A percentile compares a stretch with the other conserved stretches of the same genome.
Evolutionary conservation across 2,888 invertebrate species (phyloP).

Genomic region (Cheilosia grossa): DNA sequence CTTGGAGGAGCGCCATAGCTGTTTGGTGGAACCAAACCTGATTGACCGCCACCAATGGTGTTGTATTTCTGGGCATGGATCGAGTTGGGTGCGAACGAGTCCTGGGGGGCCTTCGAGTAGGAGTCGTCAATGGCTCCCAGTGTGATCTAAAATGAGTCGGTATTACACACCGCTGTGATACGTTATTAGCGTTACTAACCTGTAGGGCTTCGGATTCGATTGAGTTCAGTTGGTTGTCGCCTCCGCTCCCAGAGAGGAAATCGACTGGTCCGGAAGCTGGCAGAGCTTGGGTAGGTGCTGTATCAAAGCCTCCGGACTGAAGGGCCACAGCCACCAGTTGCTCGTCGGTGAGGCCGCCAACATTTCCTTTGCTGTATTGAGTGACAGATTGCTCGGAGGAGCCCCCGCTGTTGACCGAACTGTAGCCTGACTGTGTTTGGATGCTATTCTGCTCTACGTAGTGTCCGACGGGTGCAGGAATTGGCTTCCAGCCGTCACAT

Average conservation of each 20-base stretch:
- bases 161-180: conserved; percentile 74
- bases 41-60: conserved; percentile 69
- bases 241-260: conserved; percentile 72
- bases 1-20: conserved; percentile 86
- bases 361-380: conserved; percentile 60
- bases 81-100: conserved; percentile 83
- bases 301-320: conserved; percentile 77
- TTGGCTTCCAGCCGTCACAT: conserved; percentile 94
- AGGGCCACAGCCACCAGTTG: conserved; percentile 82
- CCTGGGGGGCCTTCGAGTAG: conserved; percentile 83
- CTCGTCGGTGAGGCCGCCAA: conserved; percentile 80
- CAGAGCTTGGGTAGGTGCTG: conserved; percentile 70
- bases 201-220: conserved; percentile 78
- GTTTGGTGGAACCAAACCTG: conserved; percentile 84
- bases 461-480: conserved; percentile 86
- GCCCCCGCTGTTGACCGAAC: conserved; percentile 78
- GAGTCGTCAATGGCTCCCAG: conserved; percentile 82
- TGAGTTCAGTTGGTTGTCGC: conserved; percentile 76
- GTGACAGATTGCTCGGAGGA: conserved; percentile 52
- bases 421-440: conserved; percentile 81
- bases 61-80: conserved; percentile 79
- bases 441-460: conserved; percentile 80
- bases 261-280: conserved; percentile 76
- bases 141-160: conserved; percentile 79
- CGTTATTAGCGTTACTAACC: conserved; percentile 69